These are phyloP conservation scores for Panurus biarmicus DNA, from an alignment of 2,113 vertebrate genomes.

Conservation along the genomic window DNA sequence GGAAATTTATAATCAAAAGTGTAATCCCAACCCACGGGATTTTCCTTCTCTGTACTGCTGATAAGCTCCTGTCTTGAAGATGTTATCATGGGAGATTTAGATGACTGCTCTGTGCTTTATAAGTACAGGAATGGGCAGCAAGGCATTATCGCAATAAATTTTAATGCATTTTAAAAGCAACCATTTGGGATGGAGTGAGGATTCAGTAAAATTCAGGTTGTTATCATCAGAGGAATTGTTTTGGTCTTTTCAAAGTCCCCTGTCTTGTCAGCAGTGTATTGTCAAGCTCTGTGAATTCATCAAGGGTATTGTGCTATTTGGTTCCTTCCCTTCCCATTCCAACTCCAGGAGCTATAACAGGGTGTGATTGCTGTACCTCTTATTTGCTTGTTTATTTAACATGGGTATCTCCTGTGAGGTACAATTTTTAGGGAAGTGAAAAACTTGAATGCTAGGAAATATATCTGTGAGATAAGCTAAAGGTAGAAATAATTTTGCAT, in stretches of 20 bases:
- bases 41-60: conserved; percentile 2
- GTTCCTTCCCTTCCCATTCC: not conserved
- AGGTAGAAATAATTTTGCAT: not conserved
- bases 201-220: not conserved
- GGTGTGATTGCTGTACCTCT: not conserved
- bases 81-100: conserved; percentile 7
- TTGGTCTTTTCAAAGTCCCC: not conserved
- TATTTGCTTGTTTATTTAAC: not conserved
- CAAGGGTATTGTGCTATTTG: not conserved
- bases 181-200: not conserved
- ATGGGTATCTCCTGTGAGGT: not conserved
- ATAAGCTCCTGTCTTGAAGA: conserved; percentile 10
- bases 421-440: not conserved
- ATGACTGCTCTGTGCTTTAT: not conserved
- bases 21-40: conserved; percentile 27
- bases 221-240: conserved; percentile 3
- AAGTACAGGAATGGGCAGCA: not conserved
- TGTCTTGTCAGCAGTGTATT: conserved; percentile 15
- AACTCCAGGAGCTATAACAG: not conserved
- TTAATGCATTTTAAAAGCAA: not conserved
- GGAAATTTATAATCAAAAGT: conserved; percentile 13
- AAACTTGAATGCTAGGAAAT: not conserved
- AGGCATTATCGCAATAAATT: not conserved
- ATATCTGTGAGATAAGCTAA: not conserved
- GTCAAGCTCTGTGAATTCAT: conserved; percentile 2